Percentiles rank a stretch among this genome's conserved stretches.
Conservation (phyloP, 2,888 invertebrate genomes). For the Dryobota labecula region DNA sequence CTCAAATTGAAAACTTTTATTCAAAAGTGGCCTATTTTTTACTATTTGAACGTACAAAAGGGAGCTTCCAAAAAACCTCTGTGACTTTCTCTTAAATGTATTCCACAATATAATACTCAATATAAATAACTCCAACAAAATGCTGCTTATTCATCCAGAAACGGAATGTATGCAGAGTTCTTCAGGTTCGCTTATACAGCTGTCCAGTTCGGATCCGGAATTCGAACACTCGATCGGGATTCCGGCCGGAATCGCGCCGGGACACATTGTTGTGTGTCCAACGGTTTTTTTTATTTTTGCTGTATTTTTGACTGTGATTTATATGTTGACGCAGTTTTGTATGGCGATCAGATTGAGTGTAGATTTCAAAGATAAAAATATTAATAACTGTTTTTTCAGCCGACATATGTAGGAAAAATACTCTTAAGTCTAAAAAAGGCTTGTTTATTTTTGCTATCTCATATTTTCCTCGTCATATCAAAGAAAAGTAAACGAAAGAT, state of each 20-base stretch:
- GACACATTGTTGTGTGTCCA: constrained; percentile 52
- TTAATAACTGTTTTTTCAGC: not conserved
- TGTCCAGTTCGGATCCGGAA: constrained; percentile 27
- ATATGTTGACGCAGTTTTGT: constrained; percentile 23
- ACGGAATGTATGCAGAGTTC: constrained; percentile 36
- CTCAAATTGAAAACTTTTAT: not conserved
- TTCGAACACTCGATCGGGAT: constrained; percentile 30
- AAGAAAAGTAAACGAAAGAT: constrained; percentile 15
- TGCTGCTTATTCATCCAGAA: constrained; percentile 16
- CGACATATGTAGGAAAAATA: not conserved
- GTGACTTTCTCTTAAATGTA: no score
- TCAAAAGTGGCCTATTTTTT: not conserved
- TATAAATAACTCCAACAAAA: constrained; percentile 13
- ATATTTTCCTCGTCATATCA: constrained; percentile 21
- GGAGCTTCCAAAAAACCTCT: not conserved
- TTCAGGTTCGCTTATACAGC: constrained; percentile 9
- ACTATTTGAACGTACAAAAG: not conserved
- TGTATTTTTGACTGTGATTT: constrained; percentile 36
- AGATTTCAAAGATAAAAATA: not conserved
- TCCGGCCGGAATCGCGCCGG: constrained; percentile 18
- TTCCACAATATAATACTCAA: not conserved
- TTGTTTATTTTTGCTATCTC: constrained; percentile 24
- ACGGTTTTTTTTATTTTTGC: constrained; percentile 30
- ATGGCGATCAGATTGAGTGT: no score
- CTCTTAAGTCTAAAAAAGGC: not conserved